Evolutionary conservation across 2,113 vertebrate species (phyloP).

Genomic region (Tenrec ecaudatus): DNA sequence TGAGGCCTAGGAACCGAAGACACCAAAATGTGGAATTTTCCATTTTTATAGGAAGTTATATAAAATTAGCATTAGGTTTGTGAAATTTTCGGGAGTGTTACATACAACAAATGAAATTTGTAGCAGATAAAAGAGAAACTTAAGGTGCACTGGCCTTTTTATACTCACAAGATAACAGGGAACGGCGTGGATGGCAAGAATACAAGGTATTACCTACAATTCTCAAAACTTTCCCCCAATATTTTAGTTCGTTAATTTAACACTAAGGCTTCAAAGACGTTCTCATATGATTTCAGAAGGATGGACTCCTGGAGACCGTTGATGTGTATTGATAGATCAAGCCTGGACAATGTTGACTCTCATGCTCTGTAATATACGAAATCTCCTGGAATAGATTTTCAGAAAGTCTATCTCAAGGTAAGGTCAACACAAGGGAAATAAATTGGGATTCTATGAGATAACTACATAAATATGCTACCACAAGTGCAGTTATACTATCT

Average conservation of each 20-base stretch:
- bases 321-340: too few relatives aligned
- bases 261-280: not conserved
- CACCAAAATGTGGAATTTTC: not conserved
- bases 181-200: not conserved
- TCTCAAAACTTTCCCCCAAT: not conserved
- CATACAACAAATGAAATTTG: not conserved
- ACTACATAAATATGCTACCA: not conserved
- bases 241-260: not conserved
- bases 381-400: not conserved
- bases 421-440: not conserved
- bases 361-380: not conserved
- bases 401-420: not conserved
- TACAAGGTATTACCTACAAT: not conserved
- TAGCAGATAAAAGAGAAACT: not conserved
- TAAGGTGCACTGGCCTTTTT: not conserved
- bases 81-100: not conserved
- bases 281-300: not conserved
- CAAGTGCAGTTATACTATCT: not conserved
- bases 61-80: not conserved
- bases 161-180: not conserved
- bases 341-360: fast-evolving
- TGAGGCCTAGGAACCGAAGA: not conserved
- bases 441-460: not conserved
- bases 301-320: not conserved
- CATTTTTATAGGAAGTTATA: not conserved